phyloP scores from a whole-genome alignment of 2,113 vertebrate species.

The Halichoeres trimaculatus region DNA sequence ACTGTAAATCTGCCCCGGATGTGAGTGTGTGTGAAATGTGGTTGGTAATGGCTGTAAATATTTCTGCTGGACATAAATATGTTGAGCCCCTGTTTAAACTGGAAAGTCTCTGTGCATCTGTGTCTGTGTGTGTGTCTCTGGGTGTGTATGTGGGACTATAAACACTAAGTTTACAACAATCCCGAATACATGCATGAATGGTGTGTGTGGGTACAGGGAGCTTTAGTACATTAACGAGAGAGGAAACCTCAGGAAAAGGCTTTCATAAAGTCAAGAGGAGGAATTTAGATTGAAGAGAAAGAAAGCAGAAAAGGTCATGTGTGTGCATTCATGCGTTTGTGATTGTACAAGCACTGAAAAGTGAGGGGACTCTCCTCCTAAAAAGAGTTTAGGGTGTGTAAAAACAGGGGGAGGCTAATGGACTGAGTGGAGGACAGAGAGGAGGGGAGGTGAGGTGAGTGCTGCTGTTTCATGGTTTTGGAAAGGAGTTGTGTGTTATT shows the following conservation, averaged over 20 bases:
- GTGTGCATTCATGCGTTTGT: slow-evolving; percentile 46
- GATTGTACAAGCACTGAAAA: slow-evolving; percentile 16
- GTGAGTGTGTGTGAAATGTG: slow-evolving; percentile 55
- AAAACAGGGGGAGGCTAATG: slow-evolving; percentile 72
- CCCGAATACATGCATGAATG: not conserved
- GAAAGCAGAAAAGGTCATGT: slow-evolving; percentile 43
- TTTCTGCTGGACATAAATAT: slow-evolving; percentile 73
- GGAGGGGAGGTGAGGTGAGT: slow-evolving; percentile 20
- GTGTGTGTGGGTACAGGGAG: slow-evolving; percentile 8
- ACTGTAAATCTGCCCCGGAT: slow-evolving; percentile 41
- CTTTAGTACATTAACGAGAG: slow-evolving; percentile 15
- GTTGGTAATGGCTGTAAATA: slow-evolving; percentile 73
- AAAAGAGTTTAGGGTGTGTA: slow-evolving; percentile 60
- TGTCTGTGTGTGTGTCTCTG: slow-evolving; percentile 6
- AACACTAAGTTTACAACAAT: slow-evolving; percentile 23
- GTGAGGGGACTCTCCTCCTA: slow-evolving; percentile 34
- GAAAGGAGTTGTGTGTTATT: slow-evolving; percentile 59
- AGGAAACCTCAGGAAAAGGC: slow-evolving; percentile 1
- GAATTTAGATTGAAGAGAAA: slow-evolving; percentile 18
- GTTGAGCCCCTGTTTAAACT: slow-evolving; percentile 33
- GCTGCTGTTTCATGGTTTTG: slow-evolving; percentile 42
- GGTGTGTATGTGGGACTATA: slow-evolving; percentile 32
- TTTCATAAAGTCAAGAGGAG: not conserved
- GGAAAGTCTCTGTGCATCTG: slow-evolving; percentile 13
- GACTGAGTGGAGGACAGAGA: slow-evolving; percentile 36